phyloP scores from a whole-genome alignment of 2,888 invertebrate species.

The Halictus ligatus region DNA sequence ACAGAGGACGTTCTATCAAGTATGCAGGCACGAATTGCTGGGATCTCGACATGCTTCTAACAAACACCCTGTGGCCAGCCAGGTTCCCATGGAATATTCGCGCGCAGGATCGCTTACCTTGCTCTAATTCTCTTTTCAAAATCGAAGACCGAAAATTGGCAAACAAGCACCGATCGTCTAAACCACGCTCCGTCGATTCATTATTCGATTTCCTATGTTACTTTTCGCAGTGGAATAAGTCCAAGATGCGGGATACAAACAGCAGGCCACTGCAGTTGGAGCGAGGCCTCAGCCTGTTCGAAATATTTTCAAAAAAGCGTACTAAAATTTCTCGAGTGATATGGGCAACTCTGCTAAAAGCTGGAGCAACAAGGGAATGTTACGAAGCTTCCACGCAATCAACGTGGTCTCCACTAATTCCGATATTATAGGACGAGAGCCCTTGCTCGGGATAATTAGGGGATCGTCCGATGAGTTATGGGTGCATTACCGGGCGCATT shows the following conservation, averaged over 20 bases:
- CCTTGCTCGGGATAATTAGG: slow-evolving; percentile 13
- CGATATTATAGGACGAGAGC: slow-evolving; percentile 7
- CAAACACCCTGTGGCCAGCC: not conserved
- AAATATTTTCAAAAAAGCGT: not conserved
- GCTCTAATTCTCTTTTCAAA: not conserved
- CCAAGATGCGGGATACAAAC: too few species aligned
- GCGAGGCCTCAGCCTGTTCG: not conserved
- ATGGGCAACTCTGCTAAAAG: too few species aligned
- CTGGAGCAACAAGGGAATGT: not conserved
- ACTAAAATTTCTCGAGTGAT: not conserved
- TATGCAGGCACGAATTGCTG: slow-evolving; percentile 43
- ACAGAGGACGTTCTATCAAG: slow-evolving; percentile 19
- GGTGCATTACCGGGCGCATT: slow-evolving; percentile 8
- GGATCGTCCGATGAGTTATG: slow-evolving; percentile 3
- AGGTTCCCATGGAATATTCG: not conserved
- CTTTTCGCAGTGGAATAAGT: too few species aligned
- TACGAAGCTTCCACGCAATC: not conserved
- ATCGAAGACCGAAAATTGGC: not conserved
- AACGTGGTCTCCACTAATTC: not conserved
- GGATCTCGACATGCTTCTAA: slow-evolving; percentile 42
- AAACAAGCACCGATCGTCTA: too few species aligned
- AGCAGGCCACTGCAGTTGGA: too few species aligned
- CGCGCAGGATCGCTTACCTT: not conserved
- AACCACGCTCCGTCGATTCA: too few species aligned
- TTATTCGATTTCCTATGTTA: too few species aligned